Evolutionary conservation across 2,113 vertebrate genomes (phyloP), one percentile per base, ranked within the genome.

Genomic region (Oostethus manadensis): DNA sequence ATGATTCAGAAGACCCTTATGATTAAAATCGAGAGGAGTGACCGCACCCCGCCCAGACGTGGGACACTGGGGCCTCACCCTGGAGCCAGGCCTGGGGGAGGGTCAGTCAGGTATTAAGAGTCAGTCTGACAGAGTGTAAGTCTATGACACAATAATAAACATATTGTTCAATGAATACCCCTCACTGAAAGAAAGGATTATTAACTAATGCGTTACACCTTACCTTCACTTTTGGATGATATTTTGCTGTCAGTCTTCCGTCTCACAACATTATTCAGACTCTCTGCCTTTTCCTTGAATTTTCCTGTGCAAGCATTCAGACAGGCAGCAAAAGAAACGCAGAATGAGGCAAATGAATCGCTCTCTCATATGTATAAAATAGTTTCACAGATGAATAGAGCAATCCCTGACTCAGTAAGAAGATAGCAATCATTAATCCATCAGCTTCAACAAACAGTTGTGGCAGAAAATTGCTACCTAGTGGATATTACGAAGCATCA

Each of bases 231-330:
- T 85, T 88, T 92, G 64, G 86, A 77, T 73, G 80, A 81, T 68
- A 71, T 79, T 86, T 90, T 88, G 72, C 70, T 21, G 14, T 86
- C 86, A 58, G 57, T 81, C 56, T 89, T 90, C 83, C 76, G 81
- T 82, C 79, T 88, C 65, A 89, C 87, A 67, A 93, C 71, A 73
- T 71, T 90, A 82, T 87, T 92, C 86, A 95, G 79, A 51, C 84
- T 82, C 64, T 91, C 89, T 67, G 90, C 91, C 70, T 89, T 93
- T 63, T 95, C 92, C 82, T 89, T 93, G 83, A 93, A 90, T 85
- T 91, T 93, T 13, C 86, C 94, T 94, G 85, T 4, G 13, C 48
- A 83, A 87, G 84, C 73, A 76, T 85, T 78, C 77, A 82, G 58
- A 59, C 26, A 67, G 58, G n/a, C 47, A 57, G 46, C 11, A 42